Conservation (phyloP, 1,140 invertebrate genomes). For the Cyrtorhinus lividipennis region DNA sequence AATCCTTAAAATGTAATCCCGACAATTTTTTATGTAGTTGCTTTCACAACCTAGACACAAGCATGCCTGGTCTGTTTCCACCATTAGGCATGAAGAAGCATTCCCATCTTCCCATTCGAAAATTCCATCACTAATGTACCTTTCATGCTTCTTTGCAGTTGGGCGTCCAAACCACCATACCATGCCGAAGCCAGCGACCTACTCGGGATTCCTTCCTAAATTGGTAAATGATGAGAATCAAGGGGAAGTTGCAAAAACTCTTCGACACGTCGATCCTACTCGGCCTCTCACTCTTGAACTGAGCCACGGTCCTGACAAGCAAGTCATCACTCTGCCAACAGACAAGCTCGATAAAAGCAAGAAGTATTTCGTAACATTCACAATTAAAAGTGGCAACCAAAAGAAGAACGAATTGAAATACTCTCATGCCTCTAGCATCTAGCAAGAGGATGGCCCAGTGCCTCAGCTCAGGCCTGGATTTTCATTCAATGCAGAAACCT, state of each 20-base stretch:
- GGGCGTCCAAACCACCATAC: constrained; percentile 55
- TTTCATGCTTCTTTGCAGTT: constrained; percentile 39
- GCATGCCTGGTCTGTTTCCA: too few relatives aligned
- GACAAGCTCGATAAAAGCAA: constrained; percentile 73
- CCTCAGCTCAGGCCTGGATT: too few relatives aligned
- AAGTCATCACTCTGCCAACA: constrained; percentile 67
- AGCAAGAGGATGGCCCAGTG: neutral
- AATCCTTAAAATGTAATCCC: too few relatives aligned
- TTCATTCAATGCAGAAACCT: too few relatives aligned
- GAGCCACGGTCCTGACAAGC: constrained; percentile 61
- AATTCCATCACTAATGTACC: neutral
- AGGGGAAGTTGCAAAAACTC: constrained; percentile 21
- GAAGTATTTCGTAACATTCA: constrained; percentile 78
- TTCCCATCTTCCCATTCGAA: too few relatives aligned
- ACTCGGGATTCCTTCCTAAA: constrained; percentile 38
- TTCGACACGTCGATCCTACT: constrained; percentile 28
- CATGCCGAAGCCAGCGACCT: constrained; percentile 44
- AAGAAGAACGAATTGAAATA: constrained; percentile 16
- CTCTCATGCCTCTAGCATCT: constrained; percentile 21
- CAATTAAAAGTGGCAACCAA: constrained; percentile 46
- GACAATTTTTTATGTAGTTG: too few relatives aligned
- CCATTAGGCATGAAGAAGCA: too few relatives aligned
- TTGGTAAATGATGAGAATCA: constrained; percentile 36
- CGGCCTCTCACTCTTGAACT: constrained; percentile 51
- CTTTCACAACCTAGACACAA: too few relatives aligned